Conservation (phyloP, 2,888 invertebrate species). For the Parnassius orleans region DNA sequence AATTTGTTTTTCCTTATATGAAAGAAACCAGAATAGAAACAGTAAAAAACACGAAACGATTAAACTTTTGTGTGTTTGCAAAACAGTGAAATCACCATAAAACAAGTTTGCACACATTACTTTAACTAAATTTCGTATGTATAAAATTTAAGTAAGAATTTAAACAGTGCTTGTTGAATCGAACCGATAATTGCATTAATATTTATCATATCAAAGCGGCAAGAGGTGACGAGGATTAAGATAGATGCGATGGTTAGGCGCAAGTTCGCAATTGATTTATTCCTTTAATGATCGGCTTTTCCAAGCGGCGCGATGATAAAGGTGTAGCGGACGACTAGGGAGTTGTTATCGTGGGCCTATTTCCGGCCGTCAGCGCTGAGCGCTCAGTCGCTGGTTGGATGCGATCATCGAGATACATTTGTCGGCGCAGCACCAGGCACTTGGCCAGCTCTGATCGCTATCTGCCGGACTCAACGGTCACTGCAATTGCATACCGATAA, state of each 20-base stretch:
- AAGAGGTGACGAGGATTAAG: constrained; percentile 12
- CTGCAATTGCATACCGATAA: constrained; percentile 69
- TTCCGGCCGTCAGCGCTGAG: constrained; percentile 75
- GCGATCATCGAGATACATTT: constrained; percentile 78
- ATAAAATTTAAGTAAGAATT: neutral
- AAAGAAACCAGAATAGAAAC: too few relatives aligned
- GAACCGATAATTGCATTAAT: constrained; percentile 2
- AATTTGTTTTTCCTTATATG: too few relatives aligned
- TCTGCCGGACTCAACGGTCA: constrained; percentile 41
- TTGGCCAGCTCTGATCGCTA: constrained; percentile 31
- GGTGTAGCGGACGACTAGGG: constrained; percentile 64
- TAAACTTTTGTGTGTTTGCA: too few relatives aligned
- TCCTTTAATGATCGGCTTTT: constrained; percentile 74
- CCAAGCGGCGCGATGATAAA: constrained; percentile 70
- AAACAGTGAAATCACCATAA: too few relatives aligned
- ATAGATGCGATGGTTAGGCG: constrained; percentile 19
- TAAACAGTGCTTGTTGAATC: too few relatives aligned
- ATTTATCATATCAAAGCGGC: constrained; percentile 13
- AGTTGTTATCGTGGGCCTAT: constrained; percentile 76
- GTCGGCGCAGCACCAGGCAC: constrained; percentile 66
- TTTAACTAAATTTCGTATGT: neutral
- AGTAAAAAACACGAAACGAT: too few relatives aligned
- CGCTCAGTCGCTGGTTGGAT: constrained; percentile 58
- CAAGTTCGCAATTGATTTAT: constrained; percentile 67
- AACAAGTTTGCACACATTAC: too few relatives aligned